phyloP scores from a whole-genome alignment of 2,888 invertebrate genomes.

The Hofmannophila pseudospretella region DNA sequence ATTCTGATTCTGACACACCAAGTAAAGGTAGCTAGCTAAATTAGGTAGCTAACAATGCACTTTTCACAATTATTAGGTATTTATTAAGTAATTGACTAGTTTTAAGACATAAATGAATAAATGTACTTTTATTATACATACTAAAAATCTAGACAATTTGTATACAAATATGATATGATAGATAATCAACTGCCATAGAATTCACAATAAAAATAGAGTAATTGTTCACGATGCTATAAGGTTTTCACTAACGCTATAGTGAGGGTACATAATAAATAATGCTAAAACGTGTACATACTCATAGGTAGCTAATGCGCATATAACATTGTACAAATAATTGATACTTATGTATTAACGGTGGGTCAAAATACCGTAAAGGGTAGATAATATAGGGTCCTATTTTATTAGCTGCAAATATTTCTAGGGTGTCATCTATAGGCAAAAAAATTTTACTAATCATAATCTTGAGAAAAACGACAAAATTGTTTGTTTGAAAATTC shows the following conservation, averaged over 20 bases:
- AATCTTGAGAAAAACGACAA: too few species aligned
- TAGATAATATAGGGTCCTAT: too few species aligned
- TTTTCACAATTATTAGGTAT: not conserved
- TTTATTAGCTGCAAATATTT: too few species aligned
- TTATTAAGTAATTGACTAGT: not conserved
- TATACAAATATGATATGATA: not conserved
- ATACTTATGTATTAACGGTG: too few species aligned
- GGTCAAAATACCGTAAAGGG: too few species aligned
- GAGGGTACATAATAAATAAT: slow-evolving; percentile 11
- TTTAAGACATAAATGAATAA: not conserved
- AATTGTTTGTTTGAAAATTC: too few species aligned
- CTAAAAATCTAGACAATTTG: not conserved
- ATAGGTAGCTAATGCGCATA: slow-evolving; percentile 9
- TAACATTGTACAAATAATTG: slow-evolving; percentile 7
- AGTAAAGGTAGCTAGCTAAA: not conserved
- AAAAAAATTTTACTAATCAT: too few species aligned
- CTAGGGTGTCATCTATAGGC: too few species aligned
- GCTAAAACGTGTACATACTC: slow-evolving; percentile 8
- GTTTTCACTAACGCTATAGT: too few species aligned
- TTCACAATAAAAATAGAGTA: not conserved
- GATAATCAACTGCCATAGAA: not conserved
- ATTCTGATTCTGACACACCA: too few species aligned
- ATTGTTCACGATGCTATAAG: not conserved
- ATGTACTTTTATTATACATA: not conserved
- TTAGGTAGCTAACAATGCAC: not conserved